phyloP scores from a whole-genome alignment of 2,797 vertebrate genomes.

The Catostomus latipinnis region DNA sequence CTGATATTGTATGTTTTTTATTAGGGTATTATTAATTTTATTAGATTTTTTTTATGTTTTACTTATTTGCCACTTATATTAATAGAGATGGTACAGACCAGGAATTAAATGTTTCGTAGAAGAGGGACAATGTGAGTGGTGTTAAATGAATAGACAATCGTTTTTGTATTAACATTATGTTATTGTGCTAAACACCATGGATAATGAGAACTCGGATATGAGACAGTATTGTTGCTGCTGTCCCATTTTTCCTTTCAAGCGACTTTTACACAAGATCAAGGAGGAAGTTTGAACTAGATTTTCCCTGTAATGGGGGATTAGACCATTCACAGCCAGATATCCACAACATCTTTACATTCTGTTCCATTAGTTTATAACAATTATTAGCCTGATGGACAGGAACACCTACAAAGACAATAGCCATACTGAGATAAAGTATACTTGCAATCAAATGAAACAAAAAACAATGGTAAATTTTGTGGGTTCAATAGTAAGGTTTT shows the following conservation, averaged over 20 bases:
- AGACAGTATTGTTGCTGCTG: conserved; percentile 9
- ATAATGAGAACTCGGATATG: not conserved
- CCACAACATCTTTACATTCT: conserved; percentile 8
- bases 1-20: too few relatives aligned
- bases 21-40: too few relatives aligned
- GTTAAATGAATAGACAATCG: too few relatives aligned
- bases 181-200: not conserved
- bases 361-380: conserved; percentile 11
- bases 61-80: too few relatives aligned
- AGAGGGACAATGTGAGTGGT: too few relatives aligned
- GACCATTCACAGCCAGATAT: not conserved
- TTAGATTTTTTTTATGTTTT: too few relatives aligned
- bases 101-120: too few relatives aligned
- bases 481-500: too few relatives aligned
- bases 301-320: conserved; percentile 18
- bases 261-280: conserved; percentile 47
- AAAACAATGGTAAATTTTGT: not conserved
- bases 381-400: conserved; percentile 14
- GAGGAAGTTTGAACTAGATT: conserved; percentile 42
- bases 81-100: too few relatives aligned
- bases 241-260: conserved; percentile 23
- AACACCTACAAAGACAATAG: conserved; percentile 2
- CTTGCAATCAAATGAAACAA: not conserved
- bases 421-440: too few relatives aligned
- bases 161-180: not conserved